phyloP scores from a whole-genome alignment of 2,797 vertebrate species.

The Poeciliopsis gracilis region DNA sequence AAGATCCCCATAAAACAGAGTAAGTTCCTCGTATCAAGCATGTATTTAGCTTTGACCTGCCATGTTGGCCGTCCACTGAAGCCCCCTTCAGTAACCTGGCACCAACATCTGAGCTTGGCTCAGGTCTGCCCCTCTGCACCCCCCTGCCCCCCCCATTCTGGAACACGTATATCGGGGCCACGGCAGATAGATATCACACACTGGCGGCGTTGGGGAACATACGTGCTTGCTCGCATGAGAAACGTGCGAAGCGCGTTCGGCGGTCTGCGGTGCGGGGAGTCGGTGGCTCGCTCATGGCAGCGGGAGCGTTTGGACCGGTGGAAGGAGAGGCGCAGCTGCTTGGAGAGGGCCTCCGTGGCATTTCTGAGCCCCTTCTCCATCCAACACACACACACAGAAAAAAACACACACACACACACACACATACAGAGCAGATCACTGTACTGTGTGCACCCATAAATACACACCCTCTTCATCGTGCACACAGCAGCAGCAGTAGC shows the following conservation, averaged over 20 bases:
- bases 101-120: slow-evolving; percentile 62
- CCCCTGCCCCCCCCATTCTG: slow-evolving; percentile 41
- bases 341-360: slow-evolving; percentile 77
- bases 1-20: background rate
- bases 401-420: slow-evolving; percentile 2
- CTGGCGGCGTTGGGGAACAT: slow-evolving; percentile 9
- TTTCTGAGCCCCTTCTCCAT: slow-evolving; percentile 75
- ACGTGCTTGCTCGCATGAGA: slow-evolving; percentile 1
- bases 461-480: slow-evolving; percentile 67
- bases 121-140: slow-evolving; percentile 57
- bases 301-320: slow-evolving; percentile 67
- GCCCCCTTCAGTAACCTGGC: slow-evolving; percentile 55
- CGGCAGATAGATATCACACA: slow-evolving; percentile 21
- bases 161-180: slow-evolving; percentile 57
- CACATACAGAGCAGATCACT: slow-evolving; percentile 50
- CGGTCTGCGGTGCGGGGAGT: slow-evolving; percentile 42
- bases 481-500: slow-evolving; percentile 46
- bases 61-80: slow-evolving; percentile 38
- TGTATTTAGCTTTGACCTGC: slow-evolving; percentile 34
- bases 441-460: slow-evolving; percentile 68
- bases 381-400: slow-evolving; percentile 30
- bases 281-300: slow-evolving; percentile 74
- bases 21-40: slow-evolving; percentile 11
- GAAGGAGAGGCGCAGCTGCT: slow-evolving; percentile 80
- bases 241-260: background rate